phyloP scores from a whole-genome alignment of 2,797 vertebrate genomes.

The Paramormyrops hopkinsi region DNA sequence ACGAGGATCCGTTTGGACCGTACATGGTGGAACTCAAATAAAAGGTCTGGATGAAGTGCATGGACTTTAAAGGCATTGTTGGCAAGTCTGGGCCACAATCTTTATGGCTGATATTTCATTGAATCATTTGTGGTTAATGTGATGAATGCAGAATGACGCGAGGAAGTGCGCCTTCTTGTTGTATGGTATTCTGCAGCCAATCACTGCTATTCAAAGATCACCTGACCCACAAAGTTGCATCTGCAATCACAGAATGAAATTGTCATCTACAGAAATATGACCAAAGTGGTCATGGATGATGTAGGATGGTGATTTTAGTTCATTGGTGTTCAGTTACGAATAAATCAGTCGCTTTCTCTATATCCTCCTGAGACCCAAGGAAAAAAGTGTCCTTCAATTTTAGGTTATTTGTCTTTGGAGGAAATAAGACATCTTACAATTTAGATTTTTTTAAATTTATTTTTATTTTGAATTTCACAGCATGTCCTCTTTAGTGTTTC shows the following conservation, averaged over 20 bases:
- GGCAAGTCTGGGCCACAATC: not conserved
- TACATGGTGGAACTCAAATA: not conserved
- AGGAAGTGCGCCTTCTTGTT: not conserved
- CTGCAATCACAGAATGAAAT: not conserved
- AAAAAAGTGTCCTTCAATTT: too few relatives aligned
- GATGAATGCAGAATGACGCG: not conserved
- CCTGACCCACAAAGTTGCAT: not conserved
- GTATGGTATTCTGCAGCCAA: not conserved
- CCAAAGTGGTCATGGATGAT: not conserved
- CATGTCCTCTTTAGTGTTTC: too few relatives aligned
- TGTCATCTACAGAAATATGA: not conserved
- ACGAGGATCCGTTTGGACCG: not conserved
- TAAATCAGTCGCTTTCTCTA: slow-evolving; percentile 1
- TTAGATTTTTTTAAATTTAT: too few relatives aligned
- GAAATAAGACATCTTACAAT: too few relatives aligned
- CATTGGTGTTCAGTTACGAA: not conserved
- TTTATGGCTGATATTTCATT: not conserved
- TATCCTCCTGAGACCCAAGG: not conserved
- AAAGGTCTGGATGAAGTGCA: not conserved
- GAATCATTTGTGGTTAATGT: not conserved
- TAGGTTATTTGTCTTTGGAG: too few relatives aligned
- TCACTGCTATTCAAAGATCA: not conserved
- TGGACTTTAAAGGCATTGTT: not conserved
- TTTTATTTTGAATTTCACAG: too few relatives aligned
- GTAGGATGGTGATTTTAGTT: not conserved